These are phyloP conservation scores for Cryptocephalus moraei DNA, from an alignment of 2,888 invertebrate species.

Conservation along the genomic window DNA sequence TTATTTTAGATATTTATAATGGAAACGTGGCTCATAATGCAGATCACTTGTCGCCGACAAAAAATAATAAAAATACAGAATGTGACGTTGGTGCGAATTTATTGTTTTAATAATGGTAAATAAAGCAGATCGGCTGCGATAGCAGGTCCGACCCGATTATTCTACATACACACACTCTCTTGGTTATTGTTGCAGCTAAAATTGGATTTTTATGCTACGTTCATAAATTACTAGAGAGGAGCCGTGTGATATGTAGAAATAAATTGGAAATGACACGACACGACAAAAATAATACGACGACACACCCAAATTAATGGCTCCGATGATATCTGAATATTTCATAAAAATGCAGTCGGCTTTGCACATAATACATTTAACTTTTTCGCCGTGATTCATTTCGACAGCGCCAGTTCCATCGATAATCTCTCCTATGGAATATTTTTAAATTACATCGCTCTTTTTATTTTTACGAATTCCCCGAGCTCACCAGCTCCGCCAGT, in stretches of 20 bases:
- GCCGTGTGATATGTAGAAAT: conserved; percentile 24
- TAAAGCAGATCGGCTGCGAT: conserved; percentile 37
- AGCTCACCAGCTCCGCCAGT: no score
- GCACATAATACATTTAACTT: conserved; percentile 10
- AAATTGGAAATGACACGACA: conserved; percentile 27
- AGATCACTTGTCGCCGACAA: conserved; percentile 39
- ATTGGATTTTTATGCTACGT: conserved; percentile 37
- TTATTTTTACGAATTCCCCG: no score
- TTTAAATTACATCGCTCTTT: no score
- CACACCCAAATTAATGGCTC: conserved; percentile 20
- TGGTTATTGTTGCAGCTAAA: conserved; percentile 30
- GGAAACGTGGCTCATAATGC: conserved; percentile 38
- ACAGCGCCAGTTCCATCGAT: no score
- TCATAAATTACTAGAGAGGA: conserved; percentile 29
- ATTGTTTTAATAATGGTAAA: conserved; percentile 43
- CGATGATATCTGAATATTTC: conserved; percentile 22
- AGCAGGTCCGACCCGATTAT: conserved; percentile 26
- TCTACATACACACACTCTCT: conserved; percentile 20
- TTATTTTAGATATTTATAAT: conserved; percentile 43
- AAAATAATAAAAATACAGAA: conserved; percentile 39
- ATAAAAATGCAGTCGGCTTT: conserved; percentile 17
- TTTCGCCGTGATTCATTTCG: not conserved
- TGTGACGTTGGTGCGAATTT: conserved; percentile 39
- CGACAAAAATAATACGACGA: conserved; percentile 20
- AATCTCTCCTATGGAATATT: no score